Base-by-base conservation (phyloP, 2,113 vertebrate species). In the Loxodonta africana region DNA sequence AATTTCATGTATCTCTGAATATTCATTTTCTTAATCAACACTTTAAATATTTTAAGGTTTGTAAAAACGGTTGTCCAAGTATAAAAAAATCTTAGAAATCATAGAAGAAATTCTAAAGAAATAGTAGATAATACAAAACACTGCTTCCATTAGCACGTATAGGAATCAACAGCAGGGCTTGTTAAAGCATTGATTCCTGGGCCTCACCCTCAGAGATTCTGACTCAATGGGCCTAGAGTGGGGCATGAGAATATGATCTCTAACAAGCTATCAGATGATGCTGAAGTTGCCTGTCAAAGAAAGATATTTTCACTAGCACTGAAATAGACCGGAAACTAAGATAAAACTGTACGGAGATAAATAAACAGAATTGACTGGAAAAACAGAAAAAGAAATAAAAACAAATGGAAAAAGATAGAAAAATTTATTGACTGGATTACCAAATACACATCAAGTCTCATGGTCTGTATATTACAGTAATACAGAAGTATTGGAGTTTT, bases 31-130 rank as follows among this genome's bases (percentile, higher is more conserved):
- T 26, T 41, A 95, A 25, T 81, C 25, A 87, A 74, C n/a, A 53
- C 0, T 77, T 85, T 69, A 62, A 92, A 46, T 85, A 73, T 89
- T 92, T 92, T 83, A 69, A 90, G 26, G 62, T 15, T n/a, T 90
- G 0, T 63, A 48, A 77, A 63, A 67, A 83, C 28, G 11, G 10
- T 6, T 65, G 5, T 69, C 2, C 12, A 77, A 41, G 11, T n/a
- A 2, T 8, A 71, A 91, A 48, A 97, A 76, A 77, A 83, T 37
- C 33, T 48, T 95, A 62, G 44, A 76, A 84, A 82, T 65, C 12
- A 85, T 33, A 74, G 65, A 76, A 85, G 10, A 97, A 67, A 62
- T 67, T 26, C 28, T 76, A 63, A 67, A 97, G 41, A 77, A 69
- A 74, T 5, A 90, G 51, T 28, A 60, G 11, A 10, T 8, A 9